A percentile compares a stretch with the other conserved stretches of the same genome.
Conservation (phyloP, 2,113 vertebrate genomes). For the Sphyrna mokarran region DNA sequence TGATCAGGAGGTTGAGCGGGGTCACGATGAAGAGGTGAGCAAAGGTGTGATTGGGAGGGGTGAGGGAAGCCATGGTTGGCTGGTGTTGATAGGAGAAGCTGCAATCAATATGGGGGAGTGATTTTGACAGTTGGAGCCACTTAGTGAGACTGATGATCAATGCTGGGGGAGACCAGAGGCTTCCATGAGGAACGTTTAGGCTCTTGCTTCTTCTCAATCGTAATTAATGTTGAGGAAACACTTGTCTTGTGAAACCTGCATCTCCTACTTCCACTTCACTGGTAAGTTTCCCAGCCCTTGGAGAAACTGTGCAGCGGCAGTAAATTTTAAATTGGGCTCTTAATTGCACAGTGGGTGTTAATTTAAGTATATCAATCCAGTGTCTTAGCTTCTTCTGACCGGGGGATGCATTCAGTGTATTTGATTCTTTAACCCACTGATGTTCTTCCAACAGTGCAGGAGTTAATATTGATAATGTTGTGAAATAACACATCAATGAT, state of each 20-base stretch:
- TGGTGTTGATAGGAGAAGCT: too few species aligned
- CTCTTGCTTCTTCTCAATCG: neutral
- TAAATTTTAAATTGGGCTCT: neutral
- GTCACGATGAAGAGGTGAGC: neutral
- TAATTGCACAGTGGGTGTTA: neutral
- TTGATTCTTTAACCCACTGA: neutral
- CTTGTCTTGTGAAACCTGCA: neutral
- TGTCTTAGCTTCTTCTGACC: too few species aligned
- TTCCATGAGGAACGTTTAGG: neutral
- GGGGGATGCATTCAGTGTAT: too few species aligned
- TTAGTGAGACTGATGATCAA: neutral
- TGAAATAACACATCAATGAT: neutral
- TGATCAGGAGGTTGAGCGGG: neutral
- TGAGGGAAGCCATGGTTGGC: too few species aligned
- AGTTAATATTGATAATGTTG: neutral
- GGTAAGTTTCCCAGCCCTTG: neutral
- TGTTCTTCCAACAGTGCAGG: too few species aligned
- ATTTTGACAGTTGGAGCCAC: too few species aligned
- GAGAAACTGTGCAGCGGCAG: neutral
- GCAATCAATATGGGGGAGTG: too few species aligned
- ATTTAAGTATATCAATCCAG: too few species aligned
- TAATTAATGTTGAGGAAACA: neutral
- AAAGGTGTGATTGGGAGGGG: neutral
- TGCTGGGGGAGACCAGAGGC: neutral
- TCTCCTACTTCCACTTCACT: neutral